Conservation (phyloP, 2,888 invertebrate genomes). For the Athrips mouffetella region DNA sequence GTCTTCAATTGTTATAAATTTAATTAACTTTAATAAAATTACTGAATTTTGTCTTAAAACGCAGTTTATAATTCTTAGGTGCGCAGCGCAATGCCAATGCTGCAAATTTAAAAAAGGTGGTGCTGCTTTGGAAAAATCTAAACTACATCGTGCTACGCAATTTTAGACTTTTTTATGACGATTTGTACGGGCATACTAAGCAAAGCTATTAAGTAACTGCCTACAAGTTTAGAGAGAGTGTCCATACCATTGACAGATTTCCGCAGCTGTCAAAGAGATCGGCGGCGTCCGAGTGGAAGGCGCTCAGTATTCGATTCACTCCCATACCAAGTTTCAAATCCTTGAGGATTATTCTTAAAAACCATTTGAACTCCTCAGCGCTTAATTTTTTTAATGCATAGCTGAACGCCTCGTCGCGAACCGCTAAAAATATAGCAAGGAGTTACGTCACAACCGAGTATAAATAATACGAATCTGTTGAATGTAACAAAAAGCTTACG, state of each 20-base stretch:
- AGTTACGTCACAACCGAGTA: neutral
- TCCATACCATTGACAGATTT: conserved; percentile 80
- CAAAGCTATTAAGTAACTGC: neutral
- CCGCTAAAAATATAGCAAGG: conserved; percentile 35
- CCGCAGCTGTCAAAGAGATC: conserved; percentile 85
- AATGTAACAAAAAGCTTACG: conserved; percentile 47
- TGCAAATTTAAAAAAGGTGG: no score
- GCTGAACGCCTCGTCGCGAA: conserved; percentile 77
- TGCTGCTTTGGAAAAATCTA: no score
- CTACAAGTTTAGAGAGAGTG: neutral
- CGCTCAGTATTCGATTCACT: conserved; percentile 81
- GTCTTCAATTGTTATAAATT: no score
- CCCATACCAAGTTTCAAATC: conserved; percentile 88
- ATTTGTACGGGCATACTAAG: no score
- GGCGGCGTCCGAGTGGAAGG: conserved; percentile 89
- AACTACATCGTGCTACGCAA: no score
- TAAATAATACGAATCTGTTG: neutral
- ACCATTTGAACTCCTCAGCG: conserved; percentile 91
- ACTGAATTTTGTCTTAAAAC: no score
- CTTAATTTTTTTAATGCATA: conserved; percentile 82
- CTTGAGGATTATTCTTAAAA: conserved; percentile 92
- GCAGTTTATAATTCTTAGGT: no score
- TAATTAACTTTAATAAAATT: no score
- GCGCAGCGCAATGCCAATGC: no score
- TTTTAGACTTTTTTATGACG: no score